Percentiles rank a stretch among this genome's conserved stretches.
Evolutionary conservation across 92 coral and sea anemone genomes (phyloP).

Genomic region (Actinernus sp.): DNA sequence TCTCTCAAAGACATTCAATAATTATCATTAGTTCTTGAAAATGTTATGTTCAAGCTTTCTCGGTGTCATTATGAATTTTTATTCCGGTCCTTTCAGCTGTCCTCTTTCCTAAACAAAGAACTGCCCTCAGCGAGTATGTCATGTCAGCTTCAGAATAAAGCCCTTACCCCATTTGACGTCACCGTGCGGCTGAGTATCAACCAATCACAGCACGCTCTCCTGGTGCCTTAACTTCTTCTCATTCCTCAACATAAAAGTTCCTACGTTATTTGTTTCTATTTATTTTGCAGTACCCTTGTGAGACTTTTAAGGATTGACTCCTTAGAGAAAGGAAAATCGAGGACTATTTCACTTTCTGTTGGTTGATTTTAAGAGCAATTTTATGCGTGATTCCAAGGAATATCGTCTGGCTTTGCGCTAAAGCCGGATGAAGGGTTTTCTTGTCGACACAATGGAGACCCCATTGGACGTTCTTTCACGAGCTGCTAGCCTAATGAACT

Average conservation of each 20-base stretch:
- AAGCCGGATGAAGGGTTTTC: conserved; percentile 20
- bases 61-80: background rate
- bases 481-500: conserved; percentile 95
- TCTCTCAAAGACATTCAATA: background rate
- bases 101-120: conserved; percentile 7
- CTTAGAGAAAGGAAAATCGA: no score
- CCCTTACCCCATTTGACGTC: conserved; percentile 47
- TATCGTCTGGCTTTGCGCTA: background rate
- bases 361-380: no score
- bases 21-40: background rate
- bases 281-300: conserved; percentile 34
- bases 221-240: conserved; percentile 50
- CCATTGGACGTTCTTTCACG: conserved; percentile 97
- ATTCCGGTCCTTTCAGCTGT: conserved; percentile 3
- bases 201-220: conserved; percentile 38
- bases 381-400: background rate
- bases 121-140: conserved; percentile 9
- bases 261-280: conserved; percentile 79
- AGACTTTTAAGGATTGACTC: conserved; percentile 17
- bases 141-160: conserved; percentile 21
- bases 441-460: conserved; percentile 73
- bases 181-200: conserved; percentile 15
- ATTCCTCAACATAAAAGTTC: conserved; percentile 79
- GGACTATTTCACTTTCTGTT: no score
- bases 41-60: background rate